A percentile compares a stretch with the other conserved stretches of the same genome.
Evolutionary conservation across 2,113 vertebrate genomes (phyloP).

Genomic region (Physeter macrocephalus): DNA sequence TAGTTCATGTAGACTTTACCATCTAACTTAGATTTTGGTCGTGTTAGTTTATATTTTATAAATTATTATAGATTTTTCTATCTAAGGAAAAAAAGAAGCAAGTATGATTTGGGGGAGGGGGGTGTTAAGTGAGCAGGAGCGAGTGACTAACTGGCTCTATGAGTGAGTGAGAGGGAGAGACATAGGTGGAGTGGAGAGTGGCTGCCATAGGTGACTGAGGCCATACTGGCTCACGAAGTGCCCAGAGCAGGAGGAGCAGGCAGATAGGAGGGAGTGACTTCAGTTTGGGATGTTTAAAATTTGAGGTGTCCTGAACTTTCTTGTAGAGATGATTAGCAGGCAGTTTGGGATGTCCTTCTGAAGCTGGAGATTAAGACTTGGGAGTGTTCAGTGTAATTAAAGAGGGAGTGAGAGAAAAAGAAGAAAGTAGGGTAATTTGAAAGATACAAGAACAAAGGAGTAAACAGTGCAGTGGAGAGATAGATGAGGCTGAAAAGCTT

Average conservation of each 20-base stretch:
- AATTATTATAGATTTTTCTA: neutral
- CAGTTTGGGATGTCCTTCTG: neutral
- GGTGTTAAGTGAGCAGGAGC: neutral
- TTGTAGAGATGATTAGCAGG: neutral
- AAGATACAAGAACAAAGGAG: neutral
- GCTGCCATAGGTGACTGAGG: neutral
- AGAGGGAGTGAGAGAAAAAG: neutral
- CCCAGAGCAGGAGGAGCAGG: neutral
- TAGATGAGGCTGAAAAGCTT: neutral
- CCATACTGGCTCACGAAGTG: neutral
- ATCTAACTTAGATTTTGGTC: neutral
- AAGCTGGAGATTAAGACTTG: neutral
- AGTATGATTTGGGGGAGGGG: neutral
- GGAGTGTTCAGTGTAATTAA: neutral
- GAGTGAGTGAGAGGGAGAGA: neutral
- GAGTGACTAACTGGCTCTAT: neutral
- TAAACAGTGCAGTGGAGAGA: neutral
- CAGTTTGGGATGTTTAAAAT: neutral
- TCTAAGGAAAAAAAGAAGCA: neutral
- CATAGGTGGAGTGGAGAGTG: accelerated
- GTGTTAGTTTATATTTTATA: neutral
- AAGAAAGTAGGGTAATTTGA: neutral
- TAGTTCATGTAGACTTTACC: neutral
- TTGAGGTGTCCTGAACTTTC: neutral
- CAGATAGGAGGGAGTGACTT: neutral